A percentile compares a stretch with the other conserved stretches of the same genome.
These are phyloP conservation scores for Argyra leucocephala DNA, from an alignment of 2,888 invertebrate genomes.

Conservation along the genomic window DNA sequence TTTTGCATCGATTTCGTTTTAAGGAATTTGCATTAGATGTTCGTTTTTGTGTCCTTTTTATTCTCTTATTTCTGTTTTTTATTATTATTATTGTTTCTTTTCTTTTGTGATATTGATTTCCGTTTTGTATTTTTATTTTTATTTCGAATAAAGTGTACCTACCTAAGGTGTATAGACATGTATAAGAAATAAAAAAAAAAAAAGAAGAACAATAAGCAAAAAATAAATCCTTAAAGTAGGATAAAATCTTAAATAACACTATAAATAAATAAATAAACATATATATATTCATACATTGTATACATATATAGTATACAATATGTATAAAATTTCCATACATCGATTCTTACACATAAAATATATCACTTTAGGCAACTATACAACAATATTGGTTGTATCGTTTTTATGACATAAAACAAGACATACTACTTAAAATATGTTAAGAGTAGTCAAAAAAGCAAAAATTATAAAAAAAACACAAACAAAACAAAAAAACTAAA, in stretches of 20 bases:
- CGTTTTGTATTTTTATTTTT: no score
- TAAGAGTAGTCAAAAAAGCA: neutral
- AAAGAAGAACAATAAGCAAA: neutral
- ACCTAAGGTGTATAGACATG: neutral
- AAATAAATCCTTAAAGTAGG: neutral
- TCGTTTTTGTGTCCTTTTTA: neutral
- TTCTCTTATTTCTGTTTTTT: neutral
- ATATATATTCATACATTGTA: neutral
- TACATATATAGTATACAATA: no score
- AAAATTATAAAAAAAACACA: no score
- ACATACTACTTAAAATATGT: neutral
- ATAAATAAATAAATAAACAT: neutral
- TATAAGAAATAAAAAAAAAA: neutral
- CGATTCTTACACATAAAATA: no score
- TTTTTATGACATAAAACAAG: neutral
- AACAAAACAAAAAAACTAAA: neutral
- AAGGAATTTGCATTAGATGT: slow-evolving; percentile 1
- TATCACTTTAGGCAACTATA: no score
- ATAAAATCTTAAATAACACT: neutral
- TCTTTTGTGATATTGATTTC: neutral
- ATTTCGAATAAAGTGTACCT: neutral
- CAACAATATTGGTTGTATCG: no score
- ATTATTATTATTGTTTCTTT: neutral
- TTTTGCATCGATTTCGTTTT: slow-evolving; percentile 6
- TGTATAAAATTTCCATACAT: no score